Evolutionary conservation across 35 echinoderm and acorn worm species (phyloP).

Genomic region (Strongylocentrotus purpuratus): DNA sequence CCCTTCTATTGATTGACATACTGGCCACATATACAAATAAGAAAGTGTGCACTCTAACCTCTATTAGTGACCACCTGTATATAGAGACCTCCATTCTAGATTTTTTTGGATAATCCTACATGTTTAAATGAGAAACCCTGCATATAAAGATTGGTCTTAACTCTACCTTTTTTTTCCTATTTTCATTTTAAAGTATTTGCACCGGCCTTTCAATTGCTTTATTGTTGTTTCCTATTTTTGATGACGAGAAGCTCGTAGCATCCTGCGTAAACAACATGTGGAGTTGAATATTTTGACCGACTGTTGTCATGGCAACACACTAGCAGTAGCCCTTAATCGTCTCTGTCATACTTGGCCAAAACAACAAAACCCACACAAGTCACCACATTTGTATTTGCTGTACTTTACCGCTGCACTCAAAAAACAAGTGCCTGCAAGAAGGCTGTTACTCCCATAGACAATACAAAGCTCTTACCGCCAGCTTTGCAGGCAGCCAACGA

Average conservation of each 20-base stretch:
- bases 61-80: neutral
- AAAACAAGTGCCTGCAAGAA: neutral
- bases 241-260: neutral
- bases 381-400: neutral
- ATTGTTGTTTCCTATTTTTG: neutral
- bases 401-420: neutral
- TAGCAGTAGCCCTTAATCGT: neutral
- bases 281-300: neutral
- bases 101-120: neutral
- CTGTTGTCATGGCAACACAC: neutral
- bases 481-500: too few species aligned
- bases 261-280: neutral
- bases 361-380: neutral
- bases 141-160: neutral
- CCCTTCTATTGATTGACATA: neutral
- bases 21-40: too few species aligned
- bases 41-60: neutral
- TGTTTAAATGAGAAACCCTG: neutral
- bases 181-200: neutral
- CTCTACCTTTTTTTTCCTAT: neutral
- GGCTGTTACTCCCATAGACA: neutral
- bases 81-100: neutral
- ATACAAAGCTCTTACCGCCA: too few species aligned
- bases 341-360: neutral
- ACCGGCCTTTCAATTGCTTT: too few species aligned